These are phyloP conservation scores for Latrodectus elegans DNA, from an alignment of 2,888 invertebrate genomes.

Conservation along the genomic window DNA sequence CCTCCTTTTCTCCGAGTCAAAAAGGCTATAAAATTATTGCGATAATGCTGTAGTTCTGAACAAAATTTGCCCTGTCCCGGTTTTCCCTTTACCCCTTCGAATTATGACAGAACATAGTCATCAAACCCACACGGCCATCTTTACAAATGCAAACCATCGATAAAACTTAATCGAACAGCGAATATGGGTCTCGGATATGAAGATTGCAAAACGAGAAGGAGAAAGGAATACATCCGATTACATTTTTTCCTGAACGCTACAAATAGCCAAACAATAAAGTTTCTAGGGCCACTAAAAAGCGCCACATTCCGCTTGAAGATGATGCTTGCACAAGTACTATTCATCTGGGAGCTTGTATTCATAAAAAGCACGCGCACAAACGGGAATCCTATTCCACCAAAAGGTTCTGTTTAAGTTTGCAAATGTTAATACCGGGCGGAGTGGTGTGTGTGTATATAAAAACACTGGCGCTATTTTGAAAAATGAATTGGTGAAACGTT, in stretches of 20 bases:
- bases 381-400: constrained; percentile 60
- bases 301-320: constrained; percentile 53
- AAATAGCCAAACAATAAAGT: constrained; percentile 65
- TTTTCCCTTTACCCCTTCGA: background rate
- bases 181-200: constrained; percentile 3
- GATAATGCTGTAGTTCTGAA: background rate
- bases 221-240: constrained; percentile 40
- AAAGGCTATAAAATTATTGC: background rate
- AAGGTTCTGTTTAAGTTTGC: constrained; percentile 66
- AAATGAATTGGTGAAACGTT: constrained; percentile 67
- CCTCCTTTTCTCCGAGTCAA: too few relatives aligned
- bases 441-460: constrained; percentile 41
- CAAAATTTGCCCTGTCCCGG: background rate
- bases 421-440: constrained; percentile 56
- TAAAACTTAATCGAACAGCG: constrained; percentile 15
- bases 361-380: constrained; percentile 57
- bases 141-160: constrained; percentile 27
- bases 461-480: constrained; percentile 63
- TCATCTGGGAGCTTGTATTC: constrained; percentile 63
- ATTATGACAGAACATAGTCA: constrained; percentile 43
- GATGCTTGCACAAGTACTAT: constrained; percentile 32
- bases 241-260: constrained; percentile 36
- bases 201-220: constrained; percentile 1
- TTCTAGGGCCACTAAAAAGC: constrained; percentile 47
- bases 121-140: constrained; percentile 34